Evolutionary conservation across 1,140 invertebrate genomes (phyloP), one percentile per base, ranked within the genome.

Genomic region (Pissodes strobi): DNA sequence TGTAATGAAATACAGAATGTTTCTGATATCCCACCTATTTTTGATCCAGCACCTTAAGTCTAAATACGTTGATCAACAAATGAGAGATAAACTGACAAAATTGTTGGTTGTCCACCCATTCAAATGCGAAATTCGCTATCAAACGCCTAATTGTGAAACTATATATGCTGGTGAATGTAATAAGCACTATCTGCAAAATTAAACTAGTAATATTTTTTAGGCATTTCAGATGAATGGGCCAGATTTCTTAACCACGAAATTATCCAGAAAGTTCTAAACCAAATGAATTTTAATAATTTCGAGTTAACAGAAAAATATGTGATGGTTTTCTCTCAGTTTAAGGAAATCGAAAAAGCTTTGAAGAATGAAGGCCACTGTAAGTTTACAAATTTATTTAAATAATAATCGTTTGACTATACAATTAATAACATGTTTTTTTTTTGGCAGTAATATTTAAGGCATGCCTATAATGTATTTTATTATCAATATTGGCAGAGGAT

Each of bases 231-330:
- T 19, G 63, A 66, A 19, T 67, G 56, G 58, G 15, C 21, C 2
- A 34, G 12, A 12, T 67, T 70, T 48, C 49, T 69, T 22, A 64
- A 63, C 25, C 41, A 70, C 25, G 27, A 60, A 25, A 61, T 72
- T 22, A 52, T 51, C 0, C 25, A 56, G 9, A 70, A 60, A 51
- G 49, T 72, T 38, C 30, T 72, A 27, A 64, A 56, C 38, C 55
- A 68, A 34, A 59, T 72, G 39, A 64, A 53, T 21, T 72, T 68
- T 34, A 64, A 68, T 49, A 63, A 45, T 30, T 70, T 66, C 27
- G 70, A 71, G 60, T 34, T 69, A 3, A 64, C 57, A 3, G 68
- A 69, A 49, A 71, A 71, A 66, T 69, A 69, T 57, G 60, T 69
- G 8, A 51, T 34, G 10, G 62, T 66, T 4, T 69, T 65, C 48